Evolutionary conservation across 2,797 vertebrate species (phyloP), one percentile per base, ranked within the genome.

Genomic region (Crocodylus rhombifer): DNA sequence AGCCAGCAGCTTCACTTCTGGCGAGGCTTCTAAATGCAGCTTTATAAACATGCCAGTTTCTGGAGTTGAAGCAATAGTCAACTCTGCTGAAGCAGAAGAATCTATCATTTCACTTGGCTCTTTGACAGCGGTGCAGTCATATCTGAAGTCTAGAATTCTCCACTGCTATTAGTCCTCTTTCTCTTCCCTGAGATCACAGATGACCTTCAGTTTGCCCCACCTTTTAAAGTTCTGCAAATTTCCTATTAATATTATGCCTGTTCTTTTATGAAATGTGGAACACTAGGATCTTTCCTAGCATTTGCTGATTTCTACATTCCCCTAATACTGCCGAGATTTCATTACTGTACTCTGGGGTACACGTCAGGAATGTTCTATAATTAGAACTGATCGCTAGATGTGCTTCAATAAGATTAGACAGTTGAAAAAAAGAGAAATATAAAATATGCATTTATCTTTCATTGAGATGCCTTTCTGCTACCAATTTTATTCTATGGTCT

Each of bases 321-420:
- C 2, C 23, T 1, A 1, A 67, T 86, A 80, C 81, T 91, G 88
- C 56, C 36, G 84, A 74, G 57, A 58, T 90, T 33, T 91, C 65
- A 21, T 0, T 77, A 2, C 86, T 93, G 64, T 60, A 73, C 0
- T 0, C 2, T 33, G 1, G 82, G 83, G 80, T 90, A 86, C 4
- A 13, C 88, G 89, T 95, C 87, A 94, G 82, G 93, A 96, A 55
- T 60, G 77, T 77, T 86, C 93, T 95, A 92, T 94, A 96, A 95
- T 96, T 95, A 96, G 96, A 95, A 80, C 86, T 94, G 91, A 92
- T 91, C 91, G 95, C 91, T 95, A 97, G 95, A 97, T 96, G 91
- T 95, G 77, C 85, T 91, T 88, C 90, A 81, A 92, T 18, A 83
- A 93, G 90, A 73, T 79, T 65, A 6, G 57, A 88, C 64, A 85